These are phyloP conservation scores for Dryadula phaetusa DNA, from an alignment of 2,888 invertebrate species.

Conservation along the genomic window DNA sequence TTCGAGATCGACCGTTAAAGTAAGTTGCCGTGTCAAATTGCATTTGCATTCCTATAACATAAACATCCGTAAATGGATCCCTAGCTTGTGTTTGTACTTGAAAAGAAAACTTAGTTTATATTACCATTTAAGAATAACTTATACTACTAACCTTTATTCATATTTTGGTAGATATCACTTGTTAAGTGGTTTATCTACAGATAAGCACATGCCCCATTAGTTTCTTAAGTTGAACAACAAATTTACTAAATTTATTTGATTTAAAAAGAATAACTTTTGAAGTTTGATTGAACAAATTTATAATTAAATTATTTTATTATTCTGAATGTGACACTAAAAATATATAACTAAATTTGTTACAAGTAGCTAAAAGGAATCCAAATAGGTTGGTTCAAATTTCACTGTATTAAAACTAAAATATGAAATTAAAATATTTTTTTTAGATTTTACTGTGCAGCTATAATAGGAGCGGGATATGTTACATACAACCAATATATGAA, in stretches of 20 bases:
- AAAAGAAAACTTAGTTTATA: neutral
- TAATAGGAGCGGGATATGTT: constrained; percentile 84
- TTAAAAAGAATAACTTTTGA: neutral
- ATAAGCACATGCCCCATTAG: constrained; percentile 15
- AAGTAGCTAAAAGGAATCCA: too few relatives aligned
- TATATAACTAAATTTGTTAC: too few relatives aligned
- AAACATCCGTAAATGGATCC: constrained; percentile 29
- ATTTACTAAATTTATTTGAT: neutral
- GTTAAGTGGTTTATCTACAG: constrained; percentile 13
- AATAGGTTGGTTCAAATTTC: too few relatives aligned
- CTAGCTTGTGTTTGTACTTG: neutral
- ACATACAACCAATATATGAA: constrained; percentile 73
- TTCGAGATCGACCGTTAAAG: constrained; percentile 68
- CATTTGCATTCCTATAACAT: neutral
- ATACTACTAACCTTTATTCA: neutral
- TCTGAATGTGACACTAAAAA: too few relatives aligned
- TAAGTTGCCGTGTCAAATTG: constrained; percentile 54
- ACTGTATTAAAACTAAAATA: too few relatives aligned
- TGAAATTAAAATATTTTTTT: constrained; percentile 10
- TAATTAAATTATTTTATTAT: too few relatives aligned
- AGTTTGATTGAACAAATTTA: too few relatives aligned
- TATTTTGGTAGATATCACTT: neutral
- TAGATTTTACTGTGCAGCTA: constrained; percentile 84
- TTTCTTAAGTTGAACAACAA: neutral
- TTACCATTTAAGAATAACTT: neutral